Evolutionary conservation across 2,888 invertebrate species (phyloP), one percentile per base, ranked within the genome.

Genomic region (Scotopteryx bipunctaria): DNA sequence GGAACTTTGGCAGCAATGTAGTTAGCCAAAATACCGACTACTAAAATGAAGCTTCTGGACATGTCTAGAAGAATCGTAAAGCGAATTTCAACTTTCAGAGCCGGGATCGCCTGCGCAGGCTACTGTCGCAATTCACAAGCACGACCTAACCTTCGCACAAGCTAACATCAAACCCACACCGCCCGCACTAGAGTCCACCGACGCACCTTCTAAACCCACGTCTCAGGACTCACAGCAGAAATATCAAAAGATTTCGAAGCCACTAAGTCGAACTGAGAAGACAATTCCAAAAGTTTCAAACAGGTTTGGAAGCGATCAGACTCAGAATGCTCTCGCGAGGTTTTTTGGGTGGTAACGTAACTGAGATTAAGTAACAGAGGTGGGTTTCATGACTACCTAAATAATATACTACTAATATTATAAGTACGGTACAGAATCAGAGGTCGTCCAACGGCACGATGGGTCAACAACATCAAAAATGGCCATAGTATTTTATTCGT

Each of bases 11-110:
- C n/a, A n/a, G n/a, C n/a, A n/a, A n/a, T n/a, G n/a, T n/a, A n/a
- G n/a, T n/a, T n/a, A n/a, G n/a, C n/a, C n/a, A n/a, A n/a, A n/a
- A n/a, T n/a, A n/a, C n/a, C n/a, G n/a, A n/a, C n/a, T n/a, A n/a
- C n/a, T n/a, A n/a, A n/a, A n/a, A n/a, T n/a, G n/a, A n/a, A n/a
- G n/a, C 67, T 56, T 40, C 42, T 25, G 33, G 52, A 71, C 74
- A 76, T 75, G 76, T 81, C 74, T 35, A 37, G 5, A 32, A 5
- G 59, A 45, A 47, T 50, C 55, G 51, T 77, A 62, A 76, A 81
- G 78, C 71, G 72, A 69, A 73, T 48, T 79, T 81, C 67, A 68
- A 76, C 71, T 85, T 85, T 75, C 84, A 85, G 84, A 79, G 56
- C 59, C 67, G 66, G 63, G 67, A 69, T 62, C 66, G 62, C 61